phyloP scores from a whole-genome alignment of 1,140 invertebrate species.

The Magallana gigas region DNA sequence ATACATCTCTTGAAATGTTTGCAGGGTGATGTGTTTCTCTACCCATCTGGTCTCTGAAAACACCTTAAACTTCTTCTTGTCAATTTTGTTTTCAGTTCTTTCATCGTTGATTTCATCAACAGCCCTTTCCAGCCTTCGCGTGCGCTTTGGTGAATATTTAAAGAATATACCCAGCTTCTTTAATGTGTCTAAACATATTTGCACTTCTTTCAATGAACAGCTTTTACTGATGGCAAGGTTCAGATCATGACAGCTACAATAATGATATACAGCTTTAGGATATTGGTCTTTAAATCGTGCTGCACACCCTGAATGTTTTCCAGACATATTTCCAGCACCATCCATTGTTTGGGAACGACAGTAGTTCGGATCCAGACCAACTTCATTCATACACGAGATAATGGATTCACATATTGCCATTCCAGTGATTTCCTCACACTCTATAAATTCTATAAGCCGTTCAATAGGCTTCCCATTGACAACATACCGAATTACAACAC shows the following conservation, averaged over 20 bases:
- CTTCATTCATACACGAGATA: constrained; percentile 43
- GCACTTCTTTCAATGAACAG: constrained; percentile 59
- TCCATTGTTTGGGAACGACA: constrained; percentile 62
- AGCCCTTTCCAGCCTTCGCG: constrained; percentile 46
- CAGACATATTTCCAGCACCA: constrained; percentile 60
- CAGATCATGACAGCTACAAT: constrained; percentile 59
- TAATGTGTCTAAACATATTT: constrained; percentile 55
- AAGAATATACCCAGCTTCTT: constrained; percentile 59
- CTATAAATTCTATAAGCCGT: constrained; percentile 52
- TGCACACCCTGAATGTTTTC: constrained; percentile 48
- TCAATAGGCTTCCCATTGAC: constrained; percentile 46
- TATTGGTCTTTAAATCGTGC: constrained; percentile 45
- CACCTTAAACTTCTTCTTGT: constrained; percentile 46
- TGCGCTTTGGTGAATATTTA: constrained; percentile 60
- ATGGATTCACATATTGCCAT: constrained; percentile 46
- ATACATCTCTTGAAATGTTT: constrained; percentile 54
- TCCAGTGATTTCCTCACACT: constrained; percentile 56
- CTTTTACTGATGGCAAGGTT: constrained; percentile 58
- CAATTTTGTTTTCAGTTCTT: constrained; percentile 8
- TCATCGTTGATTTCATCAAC: constrained; percentile 48
- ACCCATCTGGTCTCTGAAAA: constrained; percentile 58
- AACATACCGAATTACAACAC: constrained; percentile 54
- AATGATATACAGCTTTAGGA: constrained; percentile 56
- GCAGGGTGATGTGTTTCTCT: constrained; percentile 57
- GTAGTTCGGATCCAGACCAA: constrained; percentile 40